Percentiles rank a stretch among this genome's conserved stretches.
Evolutionary conservation across 2,797 vertebrate species (phyloP).

Genomic region (Columba guinea): DNA sequence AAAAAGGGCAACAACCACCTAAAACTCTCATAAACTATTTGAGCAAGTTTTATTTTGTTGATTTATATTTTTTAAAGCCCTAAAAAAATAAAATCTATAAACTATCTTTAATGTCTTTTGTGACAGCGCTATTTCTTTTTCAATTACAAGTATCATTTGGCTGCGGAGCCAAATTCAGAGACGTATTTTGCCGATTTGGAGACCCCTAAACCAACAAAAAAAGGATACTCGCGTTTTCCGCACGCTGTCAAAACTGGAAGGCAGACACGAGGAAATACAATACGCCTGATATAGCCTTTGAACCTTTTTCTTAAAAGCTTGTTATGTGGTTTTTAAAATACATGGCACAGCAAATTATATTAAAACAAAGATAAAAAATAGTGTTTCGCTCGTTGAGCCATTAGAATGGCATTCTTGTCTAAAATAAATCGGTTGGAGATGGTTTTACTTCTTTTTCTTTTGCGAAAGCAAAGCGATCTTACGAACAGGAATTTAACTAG

Average conservation of each 20-base stretch:
- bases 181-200: neutral
- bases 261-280: neutral
- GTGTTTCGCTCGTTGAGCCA: neutral
- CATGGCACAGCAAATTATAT: neutral
- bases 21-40: rapidly evolving
- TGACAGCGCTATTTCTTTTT: neutral
- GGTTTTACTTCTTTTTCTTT: neutral
- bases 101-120: neutral
- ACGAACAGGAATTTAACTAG: neutral
- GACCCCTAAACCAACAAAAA: neutral
- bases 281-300: neutral
- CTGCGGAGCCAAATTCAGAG: neutral
- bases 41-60: neutral
- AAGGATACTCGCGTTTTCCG: rapidly evolving
- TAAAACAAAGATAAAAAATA: neutral
- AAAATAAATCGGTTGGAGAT: neutral
- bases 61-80: neutral
- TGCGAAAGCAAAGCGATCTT: neutral
- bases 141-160: neutral
- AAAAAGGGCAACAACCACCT: neutral
- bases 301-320: neutral
- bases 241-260: neutral
- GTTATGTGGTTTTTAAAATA: neutral
- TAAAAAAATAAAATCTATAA: neutral
- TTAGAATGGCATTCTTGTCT: neutral